Evolutionary conservation across 2,888 invertebrate genomes (phyloP), one percentile per base, ranked within the genome.

Genomic region (Lasioglossum leucozonium): DNA sequence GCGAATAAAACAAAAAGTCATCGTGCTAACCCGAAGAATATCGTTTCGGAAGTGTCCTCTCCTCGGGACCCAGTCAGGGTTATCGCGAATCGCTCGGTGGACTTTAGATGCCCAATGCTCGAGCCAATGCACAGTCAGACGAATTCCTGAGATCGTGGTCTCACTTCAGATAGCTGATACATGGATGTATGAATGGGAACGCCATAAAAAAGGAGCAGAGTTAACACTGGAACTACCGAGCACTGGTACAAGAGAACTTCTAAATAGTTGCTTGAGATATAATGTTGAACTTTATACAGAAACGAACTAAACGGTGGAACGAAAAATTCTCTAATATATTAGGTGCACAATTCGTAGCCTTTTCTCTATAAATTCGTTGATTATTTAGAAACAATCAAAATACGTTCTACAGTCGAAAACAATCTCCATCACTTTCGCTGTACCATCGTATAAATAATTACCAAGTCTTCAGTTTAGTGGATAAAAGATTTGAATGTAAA

Each of bases 1-100:
- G n/a, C 10, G 22, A 55, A 55, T 55, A 55, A 55, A 26, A 26
- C 1, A n/a, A 58, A 1, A 58, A 26, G 13, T 11, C 11, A 5
- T 13, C 13, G 26, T 26, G 11, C 26, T 58, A 58, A 58, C 79
- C 47, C 34, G 55, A 71, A 40, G 72, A 82, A 42, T 74, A 78
- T 74, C 81, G 81, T 84, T 74, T 89, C 84, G 88, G 89, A 89
- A 89, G 86, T 86, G 84, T 79, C 79, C 42, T 34, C 78, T 42
- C 30, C 40, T n/a, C 42, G 34, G 51, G 77, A 69, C 76, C 51
- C 67, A 69, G 5, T 40, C 18, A 18, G 55, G 82, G 85, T 89
- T 88, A 88, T 89, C 88, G 81, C 79, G 77, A 80, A 87, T 83
- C 83, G 79, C 67, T 72, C 37, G 40, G 74, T 79, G 80, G 82